Conservation (phyloP, 1,140 invertebrate genomes). For the Atta texana region DNA sequence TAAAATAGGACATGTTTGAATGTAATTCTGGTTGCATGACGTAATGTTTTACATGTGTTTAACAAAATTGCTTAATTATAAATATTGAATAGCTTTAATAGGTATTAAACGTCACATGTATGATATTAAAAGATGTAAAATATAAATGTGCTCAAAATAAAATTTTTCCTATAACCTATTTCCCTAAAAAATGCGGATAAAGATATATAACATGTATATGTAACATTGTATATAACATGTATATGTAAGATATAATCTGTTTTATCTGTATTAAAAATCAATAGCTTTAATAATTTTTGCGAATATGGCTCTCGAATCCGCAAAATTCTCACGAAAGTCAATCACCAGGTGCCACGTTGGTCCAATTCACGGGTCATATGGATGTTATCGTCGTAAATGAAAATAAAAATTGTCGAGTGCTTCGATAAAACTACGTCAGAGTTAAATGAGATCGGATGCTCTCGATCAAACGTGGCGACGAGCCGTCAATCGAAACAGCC, state of each 20-base stretch:
- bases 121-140: neutral
- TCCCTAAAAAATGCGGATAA: neutral
- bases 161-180: neutral
- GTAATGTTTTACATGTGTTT: neutral
- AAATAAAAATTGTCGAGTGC: slow-evolving; percentile 51
- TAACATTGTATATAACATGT: neutral
- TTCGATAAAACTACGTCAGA: slow-evolving; percentile 42
- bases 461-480: slow-evolving; percentile 44
- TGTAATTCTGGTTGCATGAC: neutral
- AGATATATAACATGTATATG: neutral
- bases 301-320: slow-evolving; percentile 1
- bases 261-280: slow-evolving; percentile 8
- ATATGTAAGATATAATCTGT: neutral
- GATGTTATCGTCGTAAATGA: slow-evolving; percentile 6
- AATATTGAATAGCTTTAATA: neutral
- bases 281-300: slow-evolving; percentile 16
- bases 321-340: slow-evolving; percentile 38
- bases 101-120: neutral
- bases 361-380: slow-evolving; percentile 16
- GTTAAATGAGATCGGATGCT: slow-evolving; percentile 54
- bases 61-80: slow-evolving; percentile 7
- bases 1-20: neutral
- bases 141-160: slow-evolving; percentile 4
- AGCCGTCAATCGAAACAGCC: slow-evolving; percentile 38
- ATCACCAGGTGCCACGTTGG: slow-evolving; percentile 24